Base-by-base conservation (phyloP, 92 coral and sea anemone species). In the Umimayanthus kanabou region DNA sequence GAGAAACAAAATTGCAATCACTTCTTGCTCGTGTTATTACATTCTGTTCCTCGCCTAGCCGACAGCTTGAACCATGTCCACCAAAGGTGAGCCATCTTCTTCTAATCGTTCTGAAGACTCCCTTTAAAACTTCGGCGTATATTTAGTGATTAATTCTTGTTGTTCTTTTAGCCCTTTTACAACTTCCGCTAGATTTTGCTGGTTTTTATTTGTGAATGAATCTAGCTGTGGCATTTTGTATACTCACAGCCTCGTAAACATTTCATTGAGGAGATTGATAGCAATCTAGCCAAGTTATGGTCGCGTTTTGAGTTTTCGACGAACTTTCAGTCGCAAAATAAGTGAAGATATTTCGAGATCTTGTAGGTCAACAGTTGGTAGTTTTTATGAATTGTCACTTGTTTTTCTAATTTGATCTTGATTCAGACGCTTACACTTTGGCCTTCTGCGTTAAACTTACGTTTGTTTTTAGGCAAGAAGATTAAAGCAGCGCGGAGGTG, bases 1-100 rank as follows among this genome's bases (percentile, higher is more conserved):
- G 87, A 71, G 87, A 83, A 83, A 83, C 87, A 83, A 83, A 83
- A 83, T 83, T 83, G 77, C 87, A 83, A 70, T 83, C 87, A 70
- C 43, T 83, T 30, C 28, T 15, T 78, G 23, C 40, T 67, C 47
- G 76, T 22, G 40, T 83, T 70, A 83, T 83, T 83, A 70, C 87
- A 83, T 71, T 83, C 45, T 15, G 49, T 33, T 42, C 39, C 79
- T 71, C 87, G 87, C n/a, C 79, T 83, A 47, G 77, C 78, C 28
- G 65, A 70, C 78, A 83, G 87, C 65, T 49, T 70, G 67, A 73
- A 55, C 11, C 9, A 70, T 49, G 87, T 83, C 87, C 66, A 49
- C 25, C 22, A 70, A 71, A 83, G 87, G 87, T 83, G 71, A 47
- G 65, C 39, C 9, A 18, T 40, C 37, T 67, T 0, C 86, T 67